Conservation (phyloP, 2,113 vertebrate genomes). For the Crocuta crocuta region DNA sequence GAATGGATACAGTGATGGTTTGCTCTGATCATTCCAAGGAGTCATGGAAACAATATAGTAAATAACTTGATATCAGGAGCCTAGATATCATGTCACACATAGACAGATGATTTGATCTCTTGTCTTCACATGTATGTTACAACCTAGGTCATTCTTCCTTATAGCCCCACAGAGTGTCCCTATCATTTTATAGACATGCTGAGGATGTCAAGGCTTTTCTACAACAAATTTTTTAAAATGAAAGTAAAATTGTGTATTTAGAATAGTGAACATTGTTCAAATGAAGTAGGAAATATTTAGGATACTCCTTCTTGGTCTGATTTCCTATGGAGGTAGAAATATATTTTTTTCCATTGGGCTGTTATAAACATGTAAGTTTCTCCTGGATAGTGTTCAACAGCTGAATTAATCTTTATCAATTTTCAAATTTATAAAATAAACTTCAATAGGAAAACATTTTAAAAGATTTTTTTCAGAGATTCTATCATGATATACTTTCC, state of each 20-base stretch:
- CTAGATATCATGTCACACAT: background rate
- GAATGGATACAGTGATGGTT: background rate
- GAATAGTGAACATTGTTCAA: background rate
- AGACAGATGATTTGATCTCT: background rate
- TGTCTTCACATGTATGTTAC: background rate
- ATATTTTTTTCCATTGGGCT: background rate
- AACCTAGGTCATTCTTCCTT: background rate
- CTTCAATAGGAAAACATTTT: background rate
- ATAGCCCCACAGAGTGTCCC: background rate
- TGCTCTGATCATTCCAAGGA: background rate
- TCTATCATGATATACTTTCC: background rate
- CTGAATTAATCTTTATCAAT: background rate
- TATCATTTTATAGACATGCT: background rate
- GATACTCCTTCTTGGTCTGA: background rate
- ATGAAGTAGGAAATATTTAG: background rate
- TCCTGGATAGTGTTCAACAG: background rate
- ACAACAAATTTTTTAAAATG: background rate
- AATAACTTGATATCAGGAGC: background rate
- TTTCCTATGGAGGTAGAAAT: background rate
- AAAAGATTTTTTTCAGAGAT: background rate
- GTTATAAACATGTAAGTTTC: background rate
- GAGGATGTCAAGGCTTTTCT: background rate
- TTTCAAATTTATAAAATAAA: background rate
- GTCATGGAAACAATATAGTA: background rate
- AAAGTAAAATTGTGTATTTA: background rate